Percentiles rank a stretch among this genome's conserved stretches.
Evolutionary conservation across 2,797 vertebrate species (phyloP).

Genomic region (Xerus rutilus): DNA sequence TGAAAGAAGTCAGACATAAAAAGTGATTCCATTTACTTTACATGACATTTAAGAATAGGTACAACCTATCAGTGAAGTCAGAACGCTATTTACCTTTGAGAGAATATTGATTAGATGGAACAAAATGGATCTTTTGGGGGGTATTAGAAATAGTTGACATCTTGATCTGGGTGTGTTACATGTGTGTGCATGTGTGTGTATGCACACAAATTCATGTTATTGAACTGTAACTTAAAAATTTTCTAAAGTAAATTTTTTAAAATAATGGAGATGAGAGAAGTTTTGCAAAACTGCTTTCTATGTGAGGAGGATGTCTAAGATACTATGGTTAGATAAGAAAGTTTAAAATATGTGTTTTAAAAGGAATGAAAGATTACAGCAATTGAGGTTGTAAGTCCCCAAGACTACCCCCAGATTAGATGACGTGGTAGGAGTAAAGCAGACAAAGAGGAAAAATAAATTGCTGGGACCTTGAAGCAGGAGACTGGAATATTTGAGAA

Average conservation of each 20-base stretch:
- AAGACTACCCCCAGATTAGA: background rate
- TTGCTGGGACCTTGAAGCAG: background rate
- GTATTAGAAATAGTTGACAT: background rate
- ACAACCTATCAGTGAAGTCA: background rate
- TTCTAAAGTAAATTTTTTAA: background rate
- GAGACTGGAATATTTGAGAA: background rate
- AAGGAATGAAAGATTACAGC: background rate
- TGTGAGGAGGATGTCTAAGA: background rate
- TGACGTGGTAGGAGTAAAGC: background rate
- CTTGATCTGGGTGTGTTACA: background rate
- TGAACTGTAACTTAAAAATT: slow-evolving; percentile 32
- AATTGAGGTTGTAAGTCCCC: background rate
- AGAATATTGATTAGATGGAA: background rate
- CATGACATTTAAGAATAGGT: background rate
- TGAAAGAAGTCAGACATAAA: background rate
- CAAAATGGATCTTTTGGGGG: background rate
- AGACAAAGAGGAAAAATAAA: background rate
- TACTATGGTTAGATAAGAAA: background rate
- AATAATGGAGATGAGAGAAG: background rate
- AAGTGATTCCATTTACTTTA: background rate
- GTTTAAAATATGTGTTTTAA: background rate
- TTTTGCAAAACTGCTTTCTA: background rate
- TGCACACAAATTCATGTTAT: background rate
- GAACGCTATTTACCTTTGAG: background rate
- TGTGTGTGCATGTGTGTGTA: background rate